These are phyloP conservation scores for Pseudomugil gertrudae DNA, from an alignment of 2,797 vertebrate genomes.

Conservation along the genomic window DNA sequence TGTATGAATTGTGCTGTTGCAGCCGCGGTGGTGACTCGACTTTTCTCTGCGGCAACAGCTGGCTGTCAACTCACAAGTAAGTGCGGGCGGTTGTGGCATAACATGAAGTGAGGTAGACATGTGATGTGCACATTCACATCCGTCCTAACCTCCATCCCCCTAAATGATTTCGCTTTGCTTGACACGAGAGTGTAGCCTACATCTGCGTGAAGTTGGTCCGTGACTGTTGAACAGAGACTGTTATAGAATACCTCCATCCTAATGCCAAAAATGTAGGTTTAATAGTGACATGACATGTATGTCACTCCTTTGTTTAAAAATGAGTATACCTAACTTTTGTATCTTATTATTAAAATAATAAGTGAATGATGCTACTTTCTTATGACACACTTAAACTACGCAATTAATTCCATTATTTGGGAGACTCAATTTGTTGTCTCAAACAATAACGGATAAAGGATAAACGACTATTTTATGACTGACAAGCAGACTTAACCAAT, in stretches of 20 bases:
- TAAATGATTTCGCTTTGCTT: not conserved
- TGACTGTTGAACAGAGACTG: slow-evolving; percentile 12
- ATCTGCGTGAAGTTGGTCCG: slow-evolving; percentile 46
- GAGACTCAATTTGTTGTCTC: slow-evolving; percentile 53
- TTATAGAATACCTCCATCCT: slow-evolving; percentile 21
- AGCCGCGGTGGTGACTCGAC: slow-evolving; percentile 38
- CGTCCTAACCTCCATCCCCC: not conserved
- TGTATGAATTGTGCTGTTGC: not conserved
- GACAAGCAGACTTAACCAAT: slow-evolving; percentile 80
- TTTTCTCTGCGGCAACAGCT: slow-evolving; percentile 68
- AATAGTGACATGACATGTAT: not conserved
- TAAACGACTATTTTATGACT: slow-evolving; percentile 78
- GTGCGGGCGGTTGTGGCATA: slow-evolving; percentile 17
- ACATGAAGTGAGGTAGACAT: slow-evolving; percentile 5
- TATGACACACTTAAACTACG: not conserved
- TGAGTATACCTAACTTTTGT: not conserved
- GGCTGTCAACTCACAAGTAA: slow-evolving; percentile 56
- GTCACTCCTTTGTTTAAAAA: slow-evolving; percentile 6
- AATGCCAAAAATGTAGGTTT: slow-evolving; percentile 3
- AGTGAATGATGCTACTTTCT: not conserved
- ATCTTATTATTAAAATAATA: not conserved
- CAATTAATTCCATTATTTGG: slow-evolving; percentile 13
- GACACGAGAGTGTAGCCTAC: not conserved
- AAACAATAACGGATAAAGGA: slow-evolving; percentile 68
- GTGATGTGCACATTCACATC: not conserved